These are phyloP conservation scores for Eupithecia inturbata DNA, from an alignment of 2,888 invertebrate genomes.

Conservation along the genomic window DNA sequence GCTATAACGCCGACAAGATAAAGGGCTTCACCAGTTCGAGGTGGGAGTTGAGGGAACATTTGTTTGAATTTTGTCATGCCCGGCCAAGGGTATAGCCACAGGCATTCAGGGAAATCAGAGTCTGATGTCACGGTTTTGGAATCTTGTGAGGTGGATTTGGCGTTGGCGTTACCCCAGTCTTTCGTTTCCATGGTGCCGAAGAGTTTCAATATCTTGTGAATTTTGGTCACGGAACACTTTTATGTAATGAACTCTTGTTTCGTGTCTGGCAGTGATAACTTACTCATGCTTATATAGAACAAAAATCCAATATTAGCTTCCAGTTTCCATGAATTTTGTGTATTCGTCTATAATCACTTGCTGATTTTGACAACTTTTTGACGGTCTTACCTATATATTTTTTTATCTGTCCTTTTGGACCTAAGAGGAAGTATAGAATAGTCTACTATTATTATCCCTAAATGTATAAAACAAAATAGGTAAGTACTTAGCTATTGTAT, in stretches of 20 bases:
- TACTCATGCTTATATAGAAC: not conserved
- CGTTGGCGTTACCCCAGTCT: not conserved
- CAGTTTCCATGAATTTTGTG: not conserved
- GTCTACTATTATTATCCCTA: too few relatives aligned
- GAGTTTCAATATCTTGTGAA: not conserved
- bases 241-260: not conserved
- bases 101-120: not conserved
- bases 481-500: too few relatives aligned
- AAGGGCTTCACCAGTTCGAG: not conserved
- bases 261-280: not conserved
- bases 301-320: not conserved
- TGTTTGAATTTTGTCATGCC: too few relatives aligned
- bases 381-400: too few relatives aligned
- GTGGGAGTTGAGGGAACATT: not conserved
- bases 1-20: not conserved
- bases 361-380: not conserved
- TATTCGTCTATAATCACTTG: not conserved
- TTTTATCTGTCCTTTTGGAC: too few relatives aligned
- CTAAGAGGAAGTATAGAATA: too few relatives aligned
- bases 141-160: too few relatives aligned
- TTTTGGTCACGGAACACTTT: not conserved
- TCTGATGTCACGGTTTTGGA: too few relatives aligned
- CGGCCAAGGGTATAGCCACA: too few relatives aligned
- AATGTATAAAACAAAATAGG: too few relatives aligned
- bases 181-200: not conserved